Base-by-base conservation (phyloP, 2,797 vertebrate genomes). In the Lepilemur septentrionalis region DNA sequence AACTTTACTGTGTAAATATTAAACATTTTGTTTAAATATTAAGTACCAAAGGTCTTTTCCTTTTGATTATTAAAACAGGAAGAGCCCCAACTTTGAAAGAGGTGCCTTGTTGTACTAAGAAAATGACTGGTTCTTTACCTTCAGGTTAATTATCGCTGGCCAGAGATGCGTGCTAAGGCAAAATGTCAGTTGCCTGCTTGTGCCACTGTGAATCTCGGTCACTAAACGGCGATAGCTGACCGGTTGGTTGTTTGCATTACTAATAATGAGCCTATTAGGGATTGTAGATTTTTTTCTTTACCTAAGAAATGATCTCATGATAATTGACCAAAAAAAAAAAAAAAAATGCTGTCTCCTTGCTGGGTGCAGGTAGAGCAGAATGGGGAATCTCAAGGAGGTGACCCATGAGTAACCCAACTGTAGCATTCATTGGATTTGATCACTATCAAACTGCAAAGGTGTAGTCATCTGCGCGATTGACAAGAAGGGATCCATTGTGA, bases 1-100 rank as follows among this genome's bases (percentile, higher is more conserved):
- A 98, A 97, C 93, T 97, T 98, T 98, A 98, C 90, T 92, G 79
- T 95, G 96, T 98, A 98, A 98, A 98, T 98, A 97, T 97, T 98
- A 98, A 98, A 97, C 65, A 78, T 97, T 98, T 98, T 98, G 94
- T 97, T 98, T 97, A 98, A 98, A 96, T 94, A 97, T 97, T 97
- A 98, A 98, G 95, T 93, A 97, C 97, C 93, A 94, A 98, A 98
- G 95, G 93, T 97, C 94, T 97, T 97, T 98, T 98, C 97, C 97
- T 98, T 98, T 96, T 98, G 95, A 97, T 97, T 97, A 93, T 96
- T 98, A 97, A 97, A 97, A 79, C 38, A n/a, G 95, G 91, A 97
- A 97, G 86, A 95, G 87, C 91, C 91, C 97, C 97, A 97, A 97
- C 96, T 95, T 97, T 97, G 91, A 98, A 97, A 97, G 97, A 96